phyloP scores from a whole-genome alignment of 1,140 invertebrate species.

The Caenorhabditis brenneri region DNA sequence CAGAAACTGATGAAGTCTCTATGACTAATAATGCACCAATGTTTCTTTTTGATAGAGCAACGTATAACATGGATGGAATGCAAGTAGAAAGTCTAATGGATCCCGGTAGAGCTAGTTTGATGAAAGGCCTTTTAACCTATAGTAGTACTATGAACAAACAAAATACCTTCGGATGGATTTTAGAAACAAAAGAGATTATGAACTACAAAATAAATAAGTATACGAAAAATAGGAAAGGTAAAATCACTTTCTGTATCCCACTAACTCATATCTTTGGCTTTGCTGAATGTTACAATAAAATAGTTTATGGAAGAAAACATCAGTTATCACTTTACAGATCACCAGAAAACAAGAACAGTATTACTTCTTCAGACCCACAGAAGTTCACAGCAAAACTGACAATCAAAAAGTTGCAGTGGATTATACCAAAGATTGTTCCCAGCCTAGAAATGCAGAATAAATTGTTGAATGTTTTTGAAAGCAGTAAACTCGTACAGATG shows the following conservation, averaged over 20 bases:
- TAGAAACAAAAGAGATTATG: conserved; percentile 26
- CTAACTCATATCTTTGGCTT: conserved; percentile 58
- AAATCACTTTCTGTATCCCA: conserved; percentile 51
- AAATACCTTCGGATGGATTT: conserved; percentile 58
- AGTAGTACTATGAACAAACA: conserved; percentile 54
- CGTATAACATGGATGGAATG: conserved; percentile 56
- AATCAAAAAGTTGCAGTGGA: conserved; percentile 55
- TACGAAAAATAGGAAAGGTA: conserved; percentile 53
- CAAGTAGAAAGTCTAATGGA: conserved; percentile 54
- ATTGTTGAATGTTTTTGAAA: conserved; percentile 55
- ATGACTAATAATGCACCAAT: conserved; percentile 57
- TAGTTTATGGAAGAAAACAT: conserved; percentile 58
- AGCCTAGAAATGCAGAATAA: conserved; percentile 57
- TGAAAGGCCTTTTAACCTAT: conserved; percentile 57
- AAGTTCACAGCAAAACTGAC: conserved; percentile 56
- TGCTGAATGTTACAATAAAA: conserved; percentile 55
- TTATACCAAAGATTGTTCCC: conserved; percentile 54
- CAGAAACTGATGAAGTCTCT: conserved; percentile 52
- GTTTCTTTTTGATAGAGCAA: conserved; percentile 58
- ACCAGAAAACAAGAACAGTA: conserved; percentile 47
- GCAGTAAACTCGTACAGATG: conserved; percentile 49
- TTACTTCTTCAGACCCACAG: conserved; percentile 22
- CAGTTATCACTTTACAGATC: conserved; percentile 53
- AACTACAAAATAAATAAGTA: conserved; percentile 56
- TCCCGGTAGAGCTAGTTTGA: conserved; percentile 55